These are phyloP conservation scores for Chelmon rostratus DNA, from an alignment of 2,797 vertebrate genomes.

Conservation along the genomic window DNA sequence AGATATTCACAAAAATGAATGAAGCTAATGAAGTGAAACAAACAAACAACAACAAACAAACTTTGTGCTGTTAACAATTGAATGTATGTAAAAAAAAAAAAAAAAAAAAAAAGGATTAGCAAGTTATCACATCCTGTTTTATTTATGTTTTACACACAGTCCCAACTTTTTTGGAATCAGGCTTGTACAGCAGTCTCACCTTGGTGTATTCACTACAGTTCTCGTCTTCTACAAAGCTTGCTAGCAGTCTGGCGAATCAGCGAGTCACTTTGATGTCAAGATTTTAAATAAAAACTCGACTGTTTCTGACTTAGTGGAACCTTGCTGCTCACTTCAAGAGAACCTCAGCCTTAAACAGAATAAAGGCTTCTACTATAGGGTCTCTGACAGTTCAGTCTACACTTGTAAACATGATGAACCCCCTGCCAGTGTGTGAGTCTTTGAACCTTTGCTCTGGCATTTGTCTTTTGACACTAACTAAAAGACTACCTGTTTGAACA, in stretches of 20 bases:
- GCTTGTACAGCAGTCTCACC: constrained; percentile 1
- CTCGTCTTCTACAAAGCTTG: constrained; percentile 37
- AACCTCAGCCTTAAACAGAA: constrained; percentile 70
- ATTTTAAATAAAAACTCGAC: constrained; percentile 57
- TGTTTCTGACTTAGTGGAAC: constrained; percentile 61
- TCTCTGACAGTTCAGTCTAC: constrained; percentile 60
- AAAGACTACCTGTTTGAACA: constrained; percentile 2
- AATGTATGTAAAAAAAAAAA: too few species aligned
- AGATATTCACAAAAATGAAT: too few species aligned
- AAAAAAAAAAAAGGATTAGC: too few species aligned
- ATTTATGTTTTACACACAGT: too few species aligned
- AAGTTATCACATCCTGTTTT: too few species aligned
- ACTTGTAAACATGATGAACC: constrained; percentile 59
- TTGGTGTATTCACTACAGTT: constrained; percentile 39
- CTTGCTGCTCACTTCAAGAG: constrained; percentile 63
- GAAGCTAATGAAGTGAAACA: too few species aligned
- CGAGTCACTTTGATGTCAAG: constrained; percentile 68
- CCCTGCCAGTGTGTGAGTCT: constrained; percentile 25
- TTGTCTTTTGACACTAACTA: constrained; percentile 30
- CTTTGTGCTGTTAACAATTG: too few species aligned
- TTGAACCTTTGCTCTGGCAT: constrained; percentile 24
- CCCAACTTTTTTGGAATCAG: too few species aligned
- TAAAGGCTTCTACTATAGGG: constrained; percentile 54
- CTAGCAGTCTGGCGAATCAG: constrained; percentile 38
- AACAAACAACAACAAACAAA: too few species aligned